Base-by-base conservation (phyloP, 53 echinoderm and acorn worm genomes). In the Crossaster papposus region DNA sequence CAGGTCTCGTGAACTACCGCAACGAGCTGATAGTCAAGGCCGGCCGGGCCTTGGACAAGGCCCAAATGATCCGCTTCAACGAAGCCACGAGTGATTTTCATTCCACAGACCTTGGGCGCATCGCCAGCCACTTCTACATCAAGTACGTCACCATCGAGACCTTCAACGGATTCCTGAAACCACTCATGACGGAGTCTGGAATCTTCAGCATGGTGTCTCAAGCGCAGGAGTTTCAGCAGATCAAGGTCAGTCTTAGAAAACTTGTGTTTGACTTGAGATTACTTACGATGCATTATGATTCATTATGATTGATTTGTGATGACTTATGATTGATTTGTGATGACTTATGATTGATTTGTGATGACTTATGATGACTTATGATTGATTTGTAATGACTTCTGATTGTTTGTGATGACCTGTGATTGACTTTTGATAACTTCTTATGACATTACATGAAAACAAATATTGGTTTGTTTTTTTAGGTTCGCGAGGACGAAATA, bases 401-500 rank as follows among this genome's bases (percentile, higher is more conserved):
- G 44, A 44, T 20, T 1, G 62, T 44, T 44, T 44, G 44, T 44
- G 44, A 44, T 9, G 44, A 44, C 44, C 9, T 44, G 44, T 44
- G 44, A 44, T 20, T 1, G 62, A 62, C 62, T 0, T 11, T 62
- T 17, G 18, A 62, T 62, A 3, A 62, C 23, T 62, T 17, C 17
- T 23, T 62, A 0, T 18, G 23, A 0, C 62, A 20, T 23, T 20
- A 20, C 62, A 20, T 20, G 62, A 17, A 62, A 20, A 54, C 14
- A 54, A 54, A 54, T 14, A 14, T 11, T 14, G 54, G 8, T n/a
- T 62, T 62, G 23, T 62, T 20, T 3, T 62, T 70, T 10, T 71
- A 97, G 97, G 97, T 97, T 63, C 95, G 97, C 14, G 97, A 97
- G 78, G 97, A 97, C 75, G 97, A 97, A 89, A 44, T 97, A 72